Evolutionary conservation across 2,888 invertebrate species (phyloP).

Genomic region (Drosophila bunnanda): DNA sequence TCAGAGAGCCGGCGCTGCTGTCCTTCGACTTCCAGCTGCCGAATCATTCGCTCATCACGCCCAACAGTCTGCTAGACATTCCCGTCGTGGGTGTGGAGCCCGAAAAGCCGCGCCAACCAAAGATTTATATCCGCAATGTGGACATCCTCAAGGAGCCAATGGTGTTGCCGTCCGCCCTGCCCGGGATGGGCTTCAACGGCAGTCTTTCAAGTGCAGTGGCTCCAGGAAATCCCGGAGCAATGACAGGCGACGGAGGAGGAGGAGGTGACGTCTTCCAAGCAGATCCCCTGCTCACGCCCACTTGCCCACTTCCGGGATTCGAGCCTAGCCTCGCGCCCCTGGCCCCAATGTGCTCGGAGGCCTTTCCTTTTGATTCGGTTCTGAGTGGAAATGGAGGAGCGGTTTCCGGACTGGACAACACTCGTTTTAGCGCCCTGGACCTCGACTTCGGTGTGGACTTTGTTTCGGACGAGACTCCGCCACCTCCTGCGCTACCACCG

Average conservation of each 20-base stretch:
- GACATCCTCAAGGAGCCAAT: constrained; percentile 83
- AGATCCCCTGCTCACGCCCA: constrained; percentile 57
- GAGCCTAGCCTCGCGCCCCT: constrained; percentile 60
- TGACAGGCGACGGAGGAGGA: background rate
- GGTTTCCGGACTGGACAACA: constrained; percentile 43
- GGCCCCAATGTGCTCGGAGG: constrained; percentile 58
- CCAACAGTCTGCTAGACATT: constrained; percentile 38
- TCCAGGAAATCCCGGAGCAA: constrained; percentile 8
- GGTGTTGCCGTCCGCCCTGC: constrained; percentile 66
- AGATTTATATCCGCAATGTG: constrained; percentile 84
- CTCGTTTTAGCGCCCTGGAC: constrained; percentile 63
- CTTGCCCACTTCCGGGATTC: constrained; percentile 56
- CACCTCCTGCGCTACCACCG: constrained; percentile 13
- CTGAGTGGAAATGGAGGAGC: constrained; percentile 44
- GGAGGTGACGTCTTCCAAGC: constrained; percentile 48
- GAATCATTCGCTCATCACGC: constrained; percentile 31
- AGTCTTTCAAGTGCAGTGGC: constrained; percentile 3
- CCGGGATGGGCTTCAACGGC: constrained; percentile 53
- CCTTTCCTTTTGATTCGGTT: constrained; percentile 64
- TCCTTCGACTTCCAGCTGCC: constrained; percentile 73
- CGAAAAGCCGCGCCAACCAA: constrained; percentile 80
- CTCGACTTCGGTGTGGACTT: constrained; percentile 70
- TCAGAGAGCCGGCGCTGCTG: constrained; percentile 80
- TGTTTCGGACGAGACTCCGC: constrained; percentile 64
- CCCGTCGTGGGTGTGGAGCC: constrained; percentile 10